A percentile compares a stretch with the other conserved stretches of the same genome.
phyloP scores from a whole-genome alignment of 2,797 vertebrate genomes.

The Arctocebus calabarensis region DNA sequence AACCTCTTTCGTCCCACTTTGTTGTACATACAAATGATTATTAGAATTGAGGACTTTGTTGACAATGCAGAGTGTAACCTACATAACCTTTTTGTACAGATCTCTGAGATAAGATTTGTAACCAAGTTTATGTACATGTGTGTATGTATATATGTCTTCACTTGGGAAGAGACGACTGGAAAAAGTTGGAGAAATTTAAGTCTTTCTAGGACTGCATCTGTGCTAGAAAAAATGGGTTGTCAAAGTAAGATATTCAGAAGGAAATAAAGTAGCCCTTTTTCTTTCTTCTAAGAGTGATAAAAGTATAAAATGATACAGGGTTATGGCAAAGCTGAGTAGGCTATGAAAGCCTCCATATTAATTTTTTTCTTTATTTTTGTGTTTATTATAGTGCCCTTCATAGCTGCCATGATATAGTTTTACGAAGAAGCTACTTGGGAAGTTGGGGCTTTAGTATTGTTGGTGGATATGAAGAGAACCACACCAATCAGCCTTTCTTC shows the following conservation, averaged over 20 bases:
- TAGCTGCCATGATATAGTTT: conserved; percentile 96
- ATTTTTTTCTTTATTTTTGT: conserved; percentile 56
- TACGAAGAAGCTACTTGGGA: conserved; percentile 95
- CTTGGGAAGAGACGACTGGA: not conserved
- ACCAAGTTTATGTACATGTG: not conserved
- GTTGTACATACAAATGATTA: not conserved
- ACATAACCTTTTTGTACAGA: not conserved
- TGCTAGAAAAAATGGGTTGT: not conserved
- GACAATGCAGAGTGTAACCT: not conserved
- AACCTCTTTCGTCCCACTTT: too few relatives aligned
- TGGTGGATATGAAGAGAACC: conserved; percentile 97
- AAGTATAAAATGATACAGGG: not conserved
- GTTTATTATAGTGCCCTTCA: conserved; percentile 92
- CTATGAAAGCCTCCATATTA: not conserved
- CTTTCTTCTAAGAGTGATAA: not conserved
- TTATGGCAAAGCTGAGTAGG: conserved; percentile 36
- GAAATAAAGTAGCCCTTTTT: not conserved
- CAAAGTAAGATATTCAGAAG: not conserved
- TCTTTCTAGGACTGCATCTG: not conserved
- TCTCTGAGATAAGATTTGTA: not conserved
- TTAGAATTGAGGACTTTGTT: not conserved
- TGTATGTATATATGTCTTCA: not conserved
- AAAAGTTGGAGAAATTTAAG: not conserved
- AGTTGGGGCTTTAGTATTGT: conserved; percentile 99
- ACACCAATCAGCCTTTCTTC: conserved; percentile 99